Conservation (phyloP, 2,888 invertebrate species). For the Thecocarcelia acutangulata region DNA sequence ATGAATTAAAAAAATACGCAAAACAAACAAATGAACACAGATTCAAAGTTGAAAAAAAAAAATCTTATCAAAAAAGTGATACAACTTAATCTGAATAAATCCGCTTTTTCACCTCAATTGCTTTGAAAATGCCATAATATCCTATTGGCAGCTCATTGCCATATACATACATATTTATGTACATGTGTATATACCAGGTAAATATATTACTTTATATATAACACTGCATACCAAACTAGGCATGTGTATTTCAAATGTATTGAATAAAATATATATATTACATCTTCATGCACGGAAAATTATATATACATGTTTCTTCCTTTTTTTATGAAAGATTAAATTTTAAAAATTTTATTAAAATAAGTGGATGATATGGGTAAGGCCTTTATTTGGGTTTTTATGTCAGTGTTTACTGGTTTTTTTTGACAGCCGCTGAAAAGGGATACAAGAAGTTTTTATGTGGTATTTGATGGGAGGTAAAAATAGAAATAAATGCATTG, state of each 20-base stretch:
- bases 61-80: slow-evolving; percentile 27
- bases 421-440: slow-evolving; percentile 36
- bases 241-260: background rate
- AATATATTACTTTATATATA: slow-evolving; percentile 5
- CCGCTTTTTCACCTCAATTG: slow-evolving; percentile 70
- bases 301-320: background rate
- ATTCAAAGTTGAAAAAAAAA: background rate
- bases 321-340: slow-evolving; percentile 57
- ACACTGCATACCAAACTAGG: background rate
- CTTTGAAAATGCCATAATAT: slow-evolving; percentile 64
- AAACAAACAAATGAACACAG: too few species aligned
- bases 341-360: slow-evolving; percentile 60
- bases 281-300: slow-evolving; percentile 10
- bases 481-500: background rate
- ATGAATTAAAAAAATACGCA: background rate
- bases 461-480: background rate
- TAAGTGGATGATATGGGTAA: slow-evolving; percentile 49
- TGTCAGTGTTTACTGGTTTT: background rate
- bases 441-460: background rate
- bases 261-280: slow-evolving; percentile 23
- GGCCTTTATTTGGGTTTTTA: background rate
- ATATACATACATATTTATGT: slow-evolving; percentile 19
- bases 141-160: slow-evolving; percentile 38
- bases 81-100: slow-evolving; percentile 66
- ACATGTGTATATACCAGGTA: too few species aligned